phyloP scores from a whole-genome alignment of 2,797 vertebrate genomes.

The Sus cebifrons region DNA sequence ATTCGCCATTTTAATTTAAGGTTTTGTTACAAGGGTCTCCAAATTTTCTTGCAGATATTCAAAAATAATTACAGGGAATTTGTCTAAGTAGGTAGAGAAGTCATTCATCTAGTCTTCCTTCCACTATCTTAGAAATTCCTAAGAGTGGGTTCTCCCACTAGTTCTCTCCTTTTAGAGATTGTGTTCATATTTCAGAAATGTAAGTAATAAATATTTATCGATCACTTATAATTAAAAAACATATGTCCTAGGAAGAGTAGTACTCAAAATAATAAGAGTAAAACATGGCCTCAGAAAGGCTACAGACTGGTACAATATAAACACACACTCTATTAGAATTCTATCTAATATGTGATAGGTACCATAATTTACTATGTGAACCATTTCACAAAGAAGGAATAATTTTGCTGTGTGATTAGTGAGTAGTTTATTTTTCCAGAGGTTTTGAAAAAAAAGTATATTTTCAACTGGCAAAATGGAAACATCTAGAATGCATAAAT shows the following conservation, averaged over 20 bases:
- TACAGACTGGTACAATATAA: neutral
- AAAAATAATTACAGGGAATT: constrained; percentile 69
- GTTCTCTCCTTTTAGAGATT: neutral
- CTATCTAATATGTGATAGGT: neutral
- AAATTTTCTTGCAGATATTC: constrained; percentile 50
- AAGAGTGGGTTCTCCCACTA: neutral
- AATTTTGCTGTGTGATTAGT: neutral
- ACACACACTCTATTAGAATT: neutral
- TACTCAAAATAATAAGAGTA: neutral
- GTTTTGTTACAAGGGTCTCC: constrained; percentile 29
- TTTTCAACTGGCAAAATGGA: neutral
- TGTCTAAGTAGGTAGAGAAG: constrained; percentile 38
- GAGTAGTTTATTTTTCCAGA: neutral
- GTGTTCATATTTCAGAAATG: constrained; percentile 7
- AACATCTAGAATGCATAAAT: neutral
- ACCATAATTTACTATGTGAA: neutral
- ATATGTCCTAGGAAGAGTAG: neutral
- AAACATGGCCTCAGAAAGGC: neutral
- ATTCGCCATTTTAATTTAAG: constrained; percentile 72
- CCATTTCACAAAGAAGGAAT: neutral
- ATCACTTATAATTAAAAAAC: neutral
- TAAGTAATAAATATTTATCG: neutral
- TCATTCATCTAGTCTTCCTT: constrained; percentile 6
- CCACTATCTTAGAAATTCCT: constrained; percentile 37
- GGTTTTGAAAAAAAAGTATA: neutral